phyloP scores from a whole-genome alignment of 1,140 invertebrate genomes.

The Zaprionus africanus region DNA sequence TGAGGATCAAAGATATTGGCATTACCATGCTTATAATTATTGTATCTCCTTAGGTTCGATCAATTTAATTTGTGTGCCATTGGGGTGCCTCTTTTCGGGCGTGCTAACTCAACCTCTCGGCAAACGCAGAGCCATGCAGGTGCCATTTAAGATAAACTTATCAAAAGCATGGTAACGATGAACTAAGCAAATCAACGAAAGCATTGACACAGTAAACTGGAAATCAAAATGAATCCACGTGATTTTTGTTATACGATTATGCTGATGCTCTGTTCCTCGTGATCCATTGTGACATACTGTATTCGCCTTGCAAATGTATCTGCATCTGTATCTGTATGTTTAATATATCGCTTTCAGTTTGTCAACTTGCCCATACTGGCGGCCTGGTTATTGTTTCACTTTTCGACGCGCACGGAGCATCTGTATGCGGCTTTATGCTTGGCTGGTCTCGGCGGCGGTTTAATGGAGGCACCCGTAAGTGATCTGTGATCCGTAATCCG shows the following conservation, averaged over 20 bases:
- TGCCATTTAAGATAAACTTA: constrained; percentile 68
- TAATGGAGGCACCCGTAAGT: constrained; percentile 91
- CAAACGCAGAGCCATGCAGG: constrained; percentile 89
- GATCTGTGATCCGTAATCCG: constrained; percentile 23
- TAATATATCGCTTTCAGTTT: constrained; percentile 57
- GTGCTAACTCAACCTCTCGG: constrained; percentile 88
- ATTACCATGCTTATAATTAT: not conserved
- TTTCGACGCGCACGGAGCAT: constrained; percentile 86
- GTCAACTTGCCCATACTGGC: constrained; percentile 89
- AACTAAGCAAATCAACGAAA: not conserved
- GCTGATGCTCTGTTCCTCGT: constrained; percentile 26
- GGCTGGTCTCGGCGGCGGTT: constrained; percentile 89
- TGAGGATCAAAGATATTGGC: not conserved
- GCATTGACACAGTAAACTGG: constrained; percentile 68
- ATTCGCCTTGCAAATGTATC: not conserved
- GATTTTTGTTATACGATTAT: constrained; percentile 59
- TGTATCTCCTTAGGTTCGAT: constrained; percentile 89
- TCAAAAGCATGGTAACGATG: not conserved
- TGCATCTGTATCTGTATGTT: not conserved
- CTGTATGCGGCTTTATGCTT: constrained; percentile 88
- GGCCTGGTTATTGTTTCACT: constrained; percentile 90
- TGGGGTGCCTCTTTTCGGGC: constrained; percentile 90
- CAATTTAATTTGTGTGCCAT: constrained; percentile 90
- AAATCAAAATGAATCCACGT: constrained; percentile 49
- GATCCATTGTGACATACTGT: constrained; percentile 32